Evolutionary conservation across 2,113 vertebrate genomes (phyloP), one percentile per base, ranked within the genome.

Genomic region (Microtus oregoni): DNA sequence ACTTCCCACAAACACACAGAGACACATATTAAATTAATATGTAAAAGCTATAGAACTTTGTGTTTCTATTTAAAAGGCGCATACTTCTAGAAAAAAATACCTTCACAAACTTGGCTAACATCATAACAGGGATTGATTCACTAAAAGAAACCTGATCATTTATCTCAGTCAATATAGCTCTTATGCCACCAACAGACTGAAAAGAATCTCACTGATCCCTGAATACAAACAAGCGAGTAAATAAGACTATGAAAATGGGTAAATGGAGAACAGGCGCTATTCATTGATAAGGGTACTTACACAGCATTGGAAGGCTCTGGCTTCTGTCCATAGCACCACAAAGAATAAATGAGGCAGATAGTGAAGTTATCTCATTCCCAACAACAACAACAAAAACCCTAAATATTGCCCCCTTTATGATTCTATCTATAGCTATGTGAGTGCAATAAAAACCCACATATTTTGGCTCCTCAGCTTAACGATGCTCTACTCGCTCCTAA

Each of bases 401-500:
- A 87, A 91, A 75, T 58, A 85, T 90, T 67, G 93, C 50, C 28
- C 72, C 79, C 19, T 58, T 89, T 35, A 67, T 15, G 89, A 76
- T 78, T 93, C 44, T 92, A 47, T 76, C 58, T 86, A 17, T 61
- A 94, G 65, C 41, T 50, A 73, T 81, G 41, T 2, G 52, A 93
- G 65, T 90, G 41, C 55, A 7, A n/a, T 92, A 63, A 75, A 47
- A 89, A 52, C 78, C 89, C 76, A 85, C 93, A 81, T 26, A 9
- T 35, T 90, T 24, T 41, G 47, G 38, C 76, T 87, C 81, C 8
- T 95, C 14, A 4, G 35, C 38, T 95, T 92, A 79, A 58, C 81
- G 72, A 94, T 24, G 13, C 75, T 76, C 88, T 94, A 17, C 93
- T 92, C 81, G 22, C 72, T 94, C 44, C 92, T 95, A 92, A 91